These are phyloP conservation scores for Malachius bipustulatus DNA, from an alignment of 2,888 invertebrate species.

Conservation along the genomic window DNA sequence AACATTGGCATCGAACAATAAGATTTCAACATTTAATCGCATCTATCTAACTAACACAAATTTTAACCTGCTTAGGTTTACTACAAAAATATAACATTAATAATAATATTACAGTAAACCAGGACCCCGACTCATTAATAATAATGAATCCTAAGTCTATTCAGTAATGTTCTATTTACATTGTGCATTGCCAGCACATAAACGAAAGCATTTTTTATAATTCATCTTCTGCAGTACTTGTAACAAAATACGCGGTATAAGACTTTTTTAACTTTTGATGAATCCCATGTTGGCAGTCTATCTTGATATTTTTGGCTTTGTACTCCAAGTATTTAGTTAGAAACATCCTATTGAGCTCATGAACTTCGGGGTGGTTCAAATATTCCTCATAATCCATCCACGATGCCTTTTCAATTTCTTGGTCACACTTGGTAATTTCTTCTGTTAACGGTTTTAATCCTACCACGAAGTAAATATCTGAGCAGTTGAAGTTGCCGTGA, in stretches of 20 bases:
- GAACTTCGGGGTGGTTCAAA: conserved; percentile 56
- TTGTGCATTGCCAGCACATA: too few relatives aligned
- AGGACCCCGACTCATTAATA: too few relatives aligned
- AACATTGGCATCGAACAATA: too few relatives aligned
- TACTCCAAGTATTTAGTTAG: conserved; percentile 55
- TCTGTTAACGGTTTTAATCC: conserved; percentile 52
- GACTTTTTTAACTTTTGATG: conserved; percentile 40
- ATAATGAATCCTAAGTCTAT: too few relatives aligned
- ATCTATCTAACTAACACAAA: too few relatives aligned
- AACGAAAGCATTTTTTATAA: too few relatives aligned
- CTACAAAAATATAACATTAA: too few relatives aligned
- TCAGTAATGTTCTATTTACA: too few relatives aligned
- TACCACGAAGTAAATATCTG: conserved; percentile 76
- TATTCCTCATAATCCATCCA: conserved; percentile 78
- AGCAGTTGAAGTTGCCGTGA: conserved; percentile 63
- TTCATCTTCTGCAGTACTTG: too few relatives aligned
- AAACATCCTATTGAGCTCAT: conserved; percentile 57
- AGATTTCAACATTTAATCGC: too few relatives aligned
- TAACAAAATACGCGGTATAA: conserved; percentile 33
- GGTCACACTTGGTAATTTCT: conserved; percentile 54
- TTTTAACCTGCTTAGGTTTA: too few relatives aligned
- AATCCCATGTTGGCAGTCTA: conserved; percentile 43
- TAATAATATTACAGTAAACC: too few relatives aligned
- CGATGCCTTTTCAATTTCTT: conserved; percentile 63
- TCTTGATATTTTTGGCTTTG: conserved; percentile 46